These are phyloP conservation scores for Microctonus brassicae DNA, from an alignment of 2,888 invertebrate genomes.

Conservation along the genomic window DNA sequence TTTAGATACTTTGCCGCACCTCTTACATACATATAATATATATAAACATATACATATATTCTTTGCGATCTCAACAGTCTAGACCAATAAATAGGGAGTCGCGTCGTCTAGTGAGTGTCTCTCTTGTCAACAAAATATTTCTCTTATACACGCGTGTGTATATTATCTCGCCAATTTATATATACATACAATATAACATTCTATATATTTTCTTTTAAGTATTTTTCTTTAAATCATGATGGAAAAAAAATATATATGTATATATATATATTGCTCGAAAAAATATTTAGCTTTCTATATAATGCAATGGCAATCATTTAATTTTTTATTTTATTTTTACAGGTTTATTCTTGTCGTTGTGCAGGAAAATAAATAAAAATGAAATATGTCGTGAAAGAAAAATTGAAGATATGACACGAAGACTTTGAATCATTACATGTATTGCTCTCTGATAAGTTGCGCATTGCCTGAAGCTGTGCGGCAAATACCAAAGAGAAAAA, in stretches of 20 bases:
- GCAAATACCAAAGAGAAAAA: background rate
- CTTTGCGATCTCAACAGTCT: conserved; percentile 25
- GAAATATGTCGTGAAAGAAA: background rate
- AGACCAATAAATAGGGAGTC: conserved; percentile 40
- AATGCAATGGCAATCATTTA: background rate
- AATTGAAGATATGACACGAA: background rate
- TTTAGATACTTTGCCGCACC: background rate
- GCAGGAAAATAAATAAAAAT: background rate
- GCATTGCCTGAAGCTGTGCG: background rate
- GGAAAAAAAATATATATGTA: no score
- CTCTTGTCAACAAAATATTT: conserved; percentile 32
- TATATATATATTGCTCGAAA: no score
- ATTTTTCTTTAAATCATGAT: background rate
- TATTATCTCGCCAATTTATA: no score
- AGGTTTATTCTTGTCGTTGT: background rate
- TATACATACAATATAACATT: background rate
- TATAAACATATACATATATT: background rate
- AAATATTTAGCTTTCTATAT: no score
- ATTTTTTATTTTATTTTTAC: background rate
- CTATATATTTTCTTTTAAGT: background rate
- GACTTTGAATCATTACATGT: background rate
- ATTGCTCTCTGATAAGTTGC: background rate
- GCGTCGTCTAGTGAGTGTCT: conserved; percentile 22
- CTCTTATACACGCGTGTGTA: conserved; percentile 24
- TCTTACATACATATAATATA: conserved; percentile 24